Evolutionary conservation across 1,140 invertebrate species (phyloP).

Genomic region (Trigoniulus corallinus): DNA sequence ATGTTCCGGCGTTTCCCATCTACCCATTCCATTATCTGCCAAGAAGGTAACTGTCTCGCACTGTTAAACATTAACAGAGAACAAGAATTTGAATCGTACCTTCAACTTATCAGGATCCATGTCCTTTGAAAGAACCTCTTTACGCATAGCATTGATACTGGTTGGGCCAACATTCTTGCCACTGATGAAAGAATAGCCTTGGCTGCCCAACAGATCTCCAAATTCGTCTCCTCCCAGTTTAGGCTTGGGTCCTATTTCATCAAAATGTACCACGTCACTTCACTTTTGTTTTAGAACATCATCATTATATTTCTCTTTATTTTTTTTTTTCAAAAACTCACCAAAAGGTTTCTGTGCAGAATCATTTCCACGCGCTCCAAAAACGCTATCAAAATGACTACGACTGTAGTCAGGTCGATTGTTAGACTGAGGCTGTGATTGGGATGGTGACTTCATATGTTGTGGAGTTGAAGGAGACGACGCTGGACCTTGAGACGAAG

Average conservation of each 20-base stretch:
- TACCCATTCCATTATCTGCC: conserved; percentile 56
- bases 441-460: conserved; percentile 16
- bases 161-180: conserved; percentile 60
- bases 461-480: conserved; percentile 19
- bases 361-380: conserved; percentile 20
- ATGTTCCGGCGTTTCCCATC: conserved; percentile 95
- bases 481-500: not conserved
- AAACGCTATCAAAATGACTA: conserved; percentile 43
- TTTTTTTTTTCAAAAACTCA: conserved; percentile 15
- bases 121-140: conserved; percentile 62
- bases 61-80: not conserved
- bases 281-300: conserved; percentile 1
- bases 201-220: conserved; percentile 72
- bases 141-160: conserved; percentile 84
- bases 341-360: conserved; percentile 23
- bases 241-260: conserved; percentile 23
- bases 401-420: conserved; percentile 38
- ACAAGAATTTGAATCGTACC: conserved; percentile 35
- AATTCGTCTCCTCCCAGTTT: conserved; percentile 52
- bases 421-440: conserved; percentile 14
- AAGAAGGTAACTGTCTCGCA: conserved; percentile 6
- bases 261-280: not conserved
- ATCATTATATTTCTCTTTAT: too few relatives aligned
- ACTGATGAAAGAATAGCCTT: conserved; percentile 60
- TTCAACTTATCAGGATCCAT: conserved; percentile 85